Evolutionary conservation across 2,113 vertebrate genomes (phyloP), one percentile per base, ranked within the genome.

Genomic region (Colossoma macropomum): DNA sequence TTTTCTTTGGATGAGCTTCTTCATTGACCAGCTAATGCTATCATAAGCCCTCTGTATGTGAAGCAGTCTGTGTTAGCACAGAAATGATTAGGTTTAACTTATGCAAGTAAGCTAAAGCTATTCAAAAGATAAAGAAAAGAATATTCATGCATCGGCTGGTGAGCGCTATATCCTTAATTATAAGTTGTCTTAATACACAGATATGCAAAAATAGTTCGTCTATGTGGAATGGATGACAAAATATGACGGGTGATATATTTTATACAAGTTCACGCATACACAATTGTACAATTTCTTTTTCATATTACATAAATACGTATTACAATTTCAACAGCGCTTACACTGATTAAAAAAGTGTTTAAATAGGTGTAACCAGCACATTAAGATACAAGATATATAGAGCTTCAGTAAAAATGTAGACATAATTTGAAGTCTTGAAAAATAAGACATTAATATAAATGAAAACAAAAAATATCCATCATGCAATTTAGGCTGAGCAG

Each of bases 401-500:
- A 75, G 28, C 34, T 23, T 71, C 48, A 45, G 50, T 78, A 32
- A 50, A 77, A 41, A 75, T 34, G 7, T 66, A n/a, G 52, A 69
- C 50, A 73, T n/a, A 50, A 34, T 76, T 63, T 69, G 3, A 9
- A 65, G 45, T 54, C 4, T 68, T 17, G 23, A 75, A 71, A 63
- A 56, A 60, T 48, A 74, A 66, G 12, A 75, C 72, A 50, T 19
- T 74, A 8, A 48, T 41, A 30, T 34, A 12, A 70, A 38, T 77
- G 25, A 32, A 56, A 69, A 71, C 0, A 62, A 32, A 79, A 38
- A 77, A 54, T 32, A 48, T 23, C 32, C 54, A 25, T 60, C 79
- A 88, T 86, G 81, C 81, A 84, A 25, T 71, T 45, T 65, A 83
- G 45, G 54, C 72, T 66, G 74, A 68, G 68, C 82, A 86, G 25